Base-by-base conservation (phyloP, 53 echinoderm and acorn worm species). In the Stichopus horrens region DNA sequence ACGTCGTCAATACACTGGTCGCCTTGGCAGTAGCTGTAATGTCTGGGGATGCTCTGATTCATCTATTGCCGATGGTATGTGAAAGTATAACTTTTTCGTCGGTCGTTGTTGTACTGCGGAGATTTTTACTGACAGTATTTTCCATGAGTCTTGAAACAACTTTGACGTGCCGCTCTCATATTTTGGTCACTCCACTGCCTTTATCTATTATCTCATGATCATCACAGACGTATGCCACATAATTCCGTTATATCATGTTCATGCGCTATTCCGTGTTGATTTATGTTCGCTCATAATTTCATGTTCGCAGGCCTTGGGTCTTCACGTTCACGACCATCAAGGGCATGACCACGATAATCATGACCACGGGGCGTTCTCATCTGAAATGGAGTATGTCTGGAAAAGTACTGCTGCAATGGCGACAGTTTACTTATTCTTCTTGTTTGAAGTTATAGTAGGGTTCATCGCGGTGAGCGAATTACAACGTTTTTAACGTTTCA, bases 51-150 rank as follows among this genome's bases (percentile, higher is more conserved):
- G 92, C 96, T 18, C 13, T 95, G 6, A 71, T 96, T 6, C 96
- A 96, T 90, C 93, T 96, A 58, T 54, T 95, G 23, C 96, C 96
- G 55, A 93, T 93, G 93, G 96, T 96, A 92, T 21, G 74, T 77
- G 6, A 68, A 59, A 11, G 37, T 37, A 37, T 37, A 37, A 1
- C 37, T 37, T 37, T 37, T 37, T 37, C 37, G 37, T 37, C 0
- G 2, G 37, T 37, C 37, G 2, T 37, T 37, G 37, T 37, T 37
- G 37, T 2, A 37, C 37, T 1, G 37, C 37, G 37, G 37, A 37
- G 0, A 37, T 37, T 37, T 0, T 37, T 37, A 37, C 37, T 37
- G 2, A 37, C 37, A 37, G 37, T 37, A 37, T 2, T 2, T 1
- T 1, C 2, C 37, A 37, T 37, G 37, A 37, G 37, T 37, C 37